phyloP scores from a whole-genome alignment of 2,888 invertebrate species.

The Chesias legatella region DNA sequence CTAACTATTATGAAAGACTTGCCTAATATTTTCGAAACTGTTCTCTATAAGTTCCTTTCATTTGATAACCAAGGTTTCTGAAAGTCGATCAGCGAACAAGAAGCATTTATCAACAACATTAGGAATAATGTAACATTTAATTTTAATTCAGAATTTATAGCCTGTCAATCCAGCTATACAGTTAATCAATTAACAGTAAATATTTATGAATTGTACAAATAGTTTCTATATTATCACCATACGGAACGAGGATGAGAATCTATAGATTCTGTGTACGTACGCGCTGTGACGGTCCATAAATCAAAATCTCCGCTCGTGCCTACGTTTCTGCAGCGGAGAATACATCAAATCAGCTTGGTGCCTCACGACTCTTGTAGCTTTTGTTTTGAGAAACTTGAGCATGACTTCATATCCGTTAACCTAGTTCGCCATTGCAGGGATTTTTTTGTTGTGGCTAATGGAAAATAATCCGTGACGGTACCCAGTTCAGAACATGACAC shows the following conservation, averaged over 20 bases:
- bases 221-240: constrained; percentile 15
- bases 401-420: constrained; percentile 59
- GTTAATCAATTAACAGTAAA: constrained; percentile 56
- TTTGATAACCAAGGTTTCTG: constrained; percentile 6
- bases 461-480: constrained; percentile 13
- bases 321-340: constrained; percentile 70
- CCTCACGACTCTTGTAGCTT: constrained; percentile 69
- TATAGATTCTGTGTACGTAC: constrained; percentile 18
- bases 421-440: constrained; percentile 43
- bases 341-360: constrained; percentile 76
- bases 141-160: constrained; percentile 48
- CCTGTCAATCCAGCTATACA: constrained; percentile 59
- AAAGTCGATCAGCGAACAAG: constrained; percentile 3
- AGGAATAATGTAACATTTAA: constrained; percentile 1
- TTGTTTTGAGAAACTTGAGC: constrained; percentile 55
- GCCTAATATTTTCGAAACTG: too few species aligned
- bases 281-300: constrained; percentile 51
- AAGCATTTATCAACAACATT: constrained; percentile 17
- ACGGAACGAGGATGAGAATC: constrained; percentile 14
- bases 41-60: neutral
- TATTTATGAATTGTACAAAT: constrained; percentile 42
- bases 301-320: constrained; percentile 56
- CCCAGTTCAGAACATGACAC: too few species aligned
- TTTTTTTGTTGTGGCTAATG: constrained; percentile 19
- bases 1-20: too few species aligned